Conservation (phyloP, 2,797 vertebrate genomes). For the Sarcoramphus papa region DNA sequence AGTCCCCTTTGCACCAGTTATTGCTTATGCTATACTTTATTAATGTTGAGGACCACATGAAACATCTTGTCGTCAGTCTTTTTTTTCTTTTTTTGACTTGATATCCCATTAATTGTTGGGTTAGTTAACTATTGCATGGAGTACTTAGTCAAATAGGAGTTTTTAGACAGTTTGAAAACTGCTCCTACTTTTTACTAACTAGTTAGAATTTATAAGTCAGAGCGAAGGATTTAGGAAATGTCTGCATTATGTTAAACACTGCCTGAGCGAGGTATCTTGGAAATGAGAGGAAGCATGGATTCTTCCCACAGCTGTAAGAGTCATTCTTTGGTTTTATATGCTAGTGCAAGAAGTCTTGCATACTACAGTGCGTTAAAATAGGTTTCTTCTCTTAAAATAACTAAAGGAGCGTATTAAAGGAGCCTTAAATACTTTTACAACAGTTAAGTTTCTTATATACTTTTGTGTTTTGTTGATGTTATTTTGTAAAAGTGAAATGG, state of each 20-base stretch:
- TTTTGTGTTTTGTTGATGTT: not conserved
- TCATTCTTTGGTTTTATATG: not conserved
- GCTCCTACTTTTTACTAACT: not conserved
- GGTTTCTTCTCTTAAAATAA: not conserved
- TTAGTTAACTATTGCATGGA: not conserved
- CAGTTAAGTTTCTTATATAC: not conserved
- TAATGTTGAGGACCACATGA: not conserved
- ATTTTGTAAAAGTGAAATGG: not conserved
- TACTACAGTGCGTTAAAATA: not conserved
- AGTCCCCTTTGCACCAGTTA: not conserved
- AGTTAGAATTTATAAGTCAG: not conserved
- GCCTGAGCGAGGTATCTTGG: not conserved
- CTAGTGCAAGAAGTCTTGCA: not conserved
- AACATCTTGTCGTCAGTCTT: not conserved
- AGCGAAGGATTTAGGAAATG: constrained; percentile 49
- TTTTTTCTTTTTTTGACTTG: not conserved
- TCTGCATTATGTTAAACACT: constrained; percentile 70
- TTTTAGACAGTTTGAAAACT: not conserved
- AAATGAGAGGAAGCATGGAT: constrained; percentile 7
- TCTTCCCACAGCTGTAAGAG: constrained; percentile 61
- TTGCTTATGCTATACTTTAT: not conserved
- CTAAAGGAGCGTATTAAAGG: not conserved
- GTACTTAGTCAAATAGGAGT: not conserved
- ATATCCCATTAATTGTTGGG: not conserved
- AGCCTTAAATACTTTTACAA: not conserved